Percentiles rank a stretch among this genome's conserved stretches.
Evolutionary conservation across 2,797 vertebrate genomes (phyloP).

Genomic region (Sparus aurata): DNA sequence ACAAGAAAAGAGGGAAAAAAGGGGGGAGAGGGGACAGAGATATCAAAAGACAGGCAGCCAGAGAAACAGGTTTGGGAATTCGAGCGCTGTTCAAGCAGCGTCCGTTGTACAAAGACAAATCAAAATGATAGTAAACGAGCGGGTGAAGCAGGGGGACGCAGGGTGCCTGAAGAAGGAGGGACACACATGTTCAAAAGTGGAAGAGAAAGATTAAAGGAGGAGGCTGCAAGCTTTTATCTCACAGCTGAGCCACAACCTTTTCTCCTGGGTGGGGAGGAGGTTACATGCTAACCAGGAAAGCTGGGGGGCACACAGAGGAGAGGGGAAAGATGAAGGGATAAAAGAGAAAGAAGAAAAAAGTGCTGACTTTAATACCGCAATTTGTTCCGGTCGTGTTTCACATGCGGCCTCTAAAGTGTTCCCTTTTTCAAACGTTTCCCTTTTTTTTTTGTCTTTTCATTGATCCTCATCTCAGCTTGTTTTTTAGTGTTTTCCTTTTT

Average conservation of each 20-base stretch:
- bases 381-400: slow-evolving; percentile 59
- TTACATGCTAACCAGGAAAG: slow-evolving; percentile 45
- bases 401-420: slow-evolving; percentile 30
- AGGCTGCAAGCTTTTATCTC: slow-evolving; percentile 64
- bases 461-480: background rate
- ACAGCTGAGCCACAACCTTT: slow-evolving; percentile 27
- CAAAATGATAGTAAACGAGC: slow-evolving; percentile 33
- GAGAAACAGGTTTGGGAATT: slow-evolving; percentile 45
- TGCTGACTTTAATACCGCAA: slow-evolving; percentile 61
- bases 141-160: background rate
- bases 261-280: slow-evolving; percentile 39
- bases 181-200: slow-evolving; percentile 37
- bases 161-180: slow-evolving; percentile 23
- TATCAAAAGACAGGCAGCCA: slow-evolving; percentile 17
- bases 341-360: slow-evolving; percentile 30
- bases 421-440: background rate
- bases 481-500: background rate
- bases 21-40: background rate
- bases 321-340: slow-evolving; percentile 43
- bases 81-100: background rate
- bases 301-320: slow-evolving; percentile 38
- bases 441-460: background rate
- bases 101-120: slow-evolving; percentile 28
- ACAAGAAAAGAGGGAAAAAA: slow-evolving; percentile 9
- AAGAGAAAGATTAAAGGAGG: slow-evolving; percentile 66